phyloP scores from a whole-genome alignment of 2,888 invertebrate genomes.

The Punctoribates punctum region DNA sequence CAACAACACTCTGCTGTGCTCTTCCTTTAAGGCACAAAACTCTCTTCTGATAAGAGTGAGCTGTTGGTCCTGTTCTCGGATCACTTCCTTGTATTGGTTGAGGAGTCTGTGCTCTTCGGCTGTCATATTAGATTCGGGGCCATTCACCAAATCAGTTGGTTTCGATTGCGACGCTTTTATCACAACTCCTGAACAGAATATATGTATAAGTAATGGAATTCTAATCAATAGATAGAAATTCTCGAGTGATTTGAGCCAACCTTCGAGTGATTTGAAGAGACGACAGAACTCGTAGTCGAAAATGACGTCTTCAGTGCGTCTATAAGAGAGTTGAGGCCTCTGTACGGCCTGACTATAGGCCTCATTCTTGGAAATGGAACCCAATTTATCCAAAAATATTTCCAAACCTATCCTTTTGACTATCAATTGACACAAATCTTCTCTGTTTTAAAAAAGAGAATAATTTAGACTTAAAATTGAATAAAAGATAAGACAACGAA shows the following conservation, averaged over 20 bases:
- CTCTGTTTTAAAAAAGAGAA: constrained; percentile 52
- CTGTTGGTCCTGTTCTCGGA: constrained; percentile 69
- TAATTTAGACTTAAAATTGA: constrained; percentile 25
- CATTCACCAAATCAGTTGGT: constrained; percentile 48
- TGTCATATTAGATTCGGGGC: constrained; percentile 53
- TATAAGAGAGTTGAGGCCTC: constrained; percentile 80
- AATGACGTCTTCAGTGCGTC: constrained; percentile 70
- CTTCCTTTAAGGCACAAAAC: constrained; percentile 50
- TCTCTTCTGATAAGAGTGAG: constrained; percentile 51
- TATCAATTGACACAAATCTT: constrained; percentile 74
- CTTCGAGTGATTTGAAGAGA: constrained; percentile 67
- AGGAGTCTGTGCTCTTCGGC: constrained; percentile 59
- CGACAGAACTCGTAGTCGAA: constrained; percentile 94
- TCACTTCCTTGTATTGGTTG: constrained; percentile 80
- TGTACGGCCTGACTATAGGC: constrained; percentile 86
- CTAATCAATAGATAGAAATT: constrained; percentile 32
- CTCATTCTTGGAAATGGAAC: constrained; percentile 82
- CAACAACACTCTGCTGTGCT: constrained; percentile 49
- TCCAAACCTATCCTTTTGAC: constrained; percentile 87
- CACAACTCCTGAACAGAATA: constrained; percentile 51
- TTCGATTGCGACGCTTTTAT: constrained; percentile 52
- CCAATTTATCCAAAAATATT: constrained; percentile 75
- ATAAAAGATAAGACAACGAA: neutral
- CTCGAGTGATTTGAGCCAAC: constrained; percentile 45
- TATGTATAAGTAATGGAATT: neutral